Evolutionary conservation across 2,888 invertebrate species (phyloP), one percentile per base, ranked within the genome.

Genomic region (Chrysotoxum bicinctum): DNA sequence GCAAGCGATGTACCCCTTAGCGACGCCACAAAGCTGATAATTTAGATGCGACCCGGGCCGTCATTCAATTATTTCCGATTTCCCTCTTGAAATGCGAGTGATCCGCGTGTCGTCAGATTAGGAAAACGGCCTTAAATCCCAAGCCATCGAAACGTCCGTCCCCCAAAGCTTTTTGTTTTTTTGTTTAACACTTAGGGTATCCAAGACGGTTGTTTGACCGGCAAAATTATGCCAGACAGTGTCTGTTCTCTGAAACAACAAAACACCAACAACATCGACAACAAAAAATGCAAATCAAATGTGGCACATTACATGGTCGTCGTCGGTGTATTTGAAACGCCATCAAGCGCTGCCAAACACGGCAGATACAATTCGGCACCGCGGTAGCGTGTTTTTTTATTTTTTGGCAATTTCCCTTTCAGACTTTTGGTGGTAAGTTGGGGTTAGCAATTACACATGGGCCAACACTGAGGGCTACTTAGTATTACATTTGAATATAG

Each of bases 21-120:
- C 32, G 8, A 48, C 54, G 40, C 16, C 35, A 48, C 32, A 60
- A 32, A 45, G 75, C 21, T 45, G 68, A 45, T 64, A 70, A 81
- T 74, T 79, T 64, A 64, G 69, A 84, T 68, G 62, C 79, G 37
- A 52, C 62, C 54, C 56, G 56, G 56, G 68, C 64, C 45, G 66
- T 75, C 70, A 50, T 75, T 80, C 84, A 75, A 48, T 75, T 75
- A 84, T 79, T 84, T 84, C 74, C 84, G 84, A 84, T 84, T 84
- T 84, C 84, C 80, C 84, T 80, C 60, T 81, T 58, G 56, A 50
- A 58, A 45, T 43, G 58, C 68, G 60, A 68, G 64, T 43, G 45
- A 23, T 60, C 62, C 48, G 19, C 35, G 14, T 62, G 58, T 40
- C 68, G 40, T 62, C 69, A 70, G 58, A 66, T 48, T 56, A 79